Conservation (phyloP, 2,113 vertebrate species). For the Pagrus major region DNA sequence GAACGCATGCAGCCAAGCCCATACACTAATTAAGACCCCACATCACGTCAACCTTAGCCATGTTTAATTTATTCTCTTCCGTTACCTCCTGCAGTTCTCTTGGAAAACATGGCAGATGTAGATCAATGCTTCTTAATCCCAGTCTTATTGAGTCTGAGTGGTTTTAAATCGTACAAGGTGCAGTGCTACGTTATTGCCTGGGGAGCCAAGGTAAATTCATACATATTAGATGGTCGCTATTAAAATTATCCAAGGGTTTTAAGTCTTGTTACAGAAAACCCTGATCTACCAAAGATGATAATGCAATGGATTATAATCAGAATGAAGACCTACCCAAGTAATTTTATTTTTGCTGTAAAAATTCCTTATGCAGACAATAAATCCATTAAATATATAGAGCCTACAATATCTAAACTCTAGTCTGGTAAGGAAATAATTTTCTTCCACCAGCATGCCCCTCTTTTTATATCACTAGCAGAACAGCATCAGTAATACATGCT, state of each 20-base stretch:
- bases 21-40: neutral
- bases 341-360: neutral
- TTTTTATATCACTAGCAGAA: neutral
- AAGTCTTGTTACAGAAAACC: neutral
- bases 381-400: constrained; percentile 4
- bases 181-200: neutral
- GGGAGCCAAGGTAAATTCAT: neutral
- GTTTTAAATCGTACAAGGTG: constrained; percentile 24
- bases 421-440: neutral
- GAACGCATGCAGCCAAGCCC: neutral
- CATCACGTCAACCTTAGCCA: constrained; percentile 1
- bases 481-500: constrained; percentile 3
- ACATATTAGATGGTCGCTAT: neutral
- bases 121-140: constrained; percentile 32
- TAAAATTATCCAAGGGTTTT: neutral
- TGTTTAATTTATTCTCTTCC: constrained; percentile 35
- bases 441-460: neutral
- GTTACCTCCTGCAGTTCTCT: constrained; percentile 23
- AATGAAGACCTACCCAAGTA: neutral
- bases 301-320: neutral
- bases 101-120: constrained; percentile 3
- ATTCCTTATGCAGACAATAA: neutral
- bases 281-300: neutral
- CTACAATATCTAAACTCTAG: neutral
- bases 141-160: neutral